Evolutionary conservation across 1,140 invertebrate species (phyloP).

Genomic region (Nephila pilipes): DNA sequence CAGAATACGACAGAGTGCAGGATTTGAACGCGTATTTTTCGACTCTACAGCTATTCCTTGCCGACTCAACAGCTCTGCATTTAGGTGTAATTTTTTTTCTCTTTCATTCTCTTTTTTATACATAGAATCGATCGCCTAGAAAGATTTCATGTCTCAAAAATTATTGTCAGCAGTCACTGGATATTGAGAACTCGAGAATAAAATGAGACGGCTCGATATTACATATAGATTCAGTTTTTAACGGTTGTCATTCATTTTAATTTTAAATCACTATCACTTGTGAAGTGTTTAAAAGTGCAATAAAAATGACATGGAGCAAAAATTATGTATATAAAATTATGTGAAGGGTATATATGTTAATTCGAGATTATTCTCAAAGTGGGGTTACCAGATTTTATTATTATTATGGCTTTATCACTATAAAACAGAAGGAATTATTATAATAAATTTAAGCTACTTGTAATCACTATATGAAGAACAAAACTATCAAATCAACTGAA

Average conservation of each 20-base stretch:
- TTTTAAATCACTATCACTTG: not conserved
- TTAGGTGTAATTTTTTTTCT: not conserved
- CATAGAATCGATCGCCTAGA: not conserved
- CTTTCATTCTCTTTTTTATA: too few species aligned
- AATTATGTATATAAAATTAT: too few species aligned
- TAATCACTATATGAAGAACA: too few species aligned
- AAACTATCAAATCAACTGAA: too few species aligned
- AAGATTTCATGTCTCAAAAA: not conserved
- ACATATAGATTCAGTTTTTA: not conserved
- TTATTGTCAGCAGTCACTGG: not conserved
- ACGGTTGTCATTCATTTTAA: fast-evolving
- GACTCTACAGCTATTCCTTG: constrained; percentile 10
- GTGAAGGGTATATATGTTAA: too few species aligned
- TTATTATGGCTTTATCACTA: too few species aligned
- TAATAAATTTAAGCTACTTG: too few species aligned
- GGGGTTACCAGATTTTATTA: too few species aligned
- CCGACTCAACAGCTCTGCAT: constrained; percentile 37
- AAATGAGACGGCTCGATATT: not conserved
- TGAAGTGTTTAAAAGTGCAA: too few species aligned
- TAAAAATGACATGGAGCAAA: too few species aligned
- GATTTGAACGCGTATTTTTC: not conserved
- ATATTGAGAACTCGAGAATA: not conserved
- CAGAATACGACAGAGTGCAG: not conserved
- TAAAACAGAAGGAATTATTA: too few species aligned
- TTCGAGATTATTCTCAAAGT: too few species aligned